phyloP scores from a whole-genome alignment of 2,797 vertebrate species.

The Podarcis lilfordi region DNA sequence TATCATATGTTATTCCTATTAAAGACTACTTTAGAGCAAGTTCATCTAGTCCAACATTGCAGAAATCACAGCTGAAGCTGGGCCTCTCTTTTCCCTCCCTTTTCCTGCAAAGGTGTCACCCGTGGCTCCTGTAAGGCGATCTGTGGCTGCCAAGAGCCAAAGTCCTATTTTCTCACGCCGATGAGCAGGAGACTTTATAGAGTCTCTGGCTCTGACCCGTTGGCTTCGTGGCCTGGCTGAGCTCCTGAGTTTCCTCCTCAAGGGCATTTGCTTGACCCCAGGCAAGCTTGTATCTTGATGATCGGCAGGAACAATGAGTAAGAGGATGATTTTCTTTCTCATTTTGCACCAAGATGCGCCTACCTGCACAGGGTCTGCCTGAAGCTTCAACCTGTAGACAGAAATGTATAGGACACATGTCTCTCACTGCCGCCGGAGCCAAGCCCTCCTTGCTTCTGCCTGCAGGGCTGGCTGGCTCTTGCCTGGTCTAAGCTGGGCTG shows the following conservation, averaged over 20 bases:
- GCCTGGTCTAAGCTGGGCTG: neutral
- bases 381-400: neutral
- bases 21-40: neutral
- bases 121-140: neutral
- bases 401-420: neutral
- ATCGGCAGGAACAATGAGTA: neutral
- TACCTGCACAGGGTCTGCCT: neutral
- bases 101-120: neutral
- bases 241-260: neutral
- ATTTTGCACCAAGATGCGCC: neutral
- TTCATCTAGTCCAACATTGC: too few species aligned
- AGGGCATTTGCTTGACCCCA: neutral
- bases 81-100: neutral
- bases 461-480: conserved; percentile 19
- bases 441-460: conserved; percentile 13
- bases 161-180: neutral
- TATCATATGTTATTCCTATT: neutral
- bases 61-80: neutral
- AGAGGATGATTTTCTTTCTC: neutral
- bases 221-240: neutral
- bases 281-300: neutral
- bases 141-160: neutral
- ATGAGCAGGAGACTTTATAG: too few species aligned
- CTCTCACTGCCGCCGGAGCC: conserved; percentile 10
- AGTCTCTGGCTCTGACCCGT: neutral